A percentile compares a stretch with the other conserved stretches of the same genome.
phyloP scores from a whole-genome alignment of 2,888 invertebrate species.

The Acronicta leporina region DNA sequence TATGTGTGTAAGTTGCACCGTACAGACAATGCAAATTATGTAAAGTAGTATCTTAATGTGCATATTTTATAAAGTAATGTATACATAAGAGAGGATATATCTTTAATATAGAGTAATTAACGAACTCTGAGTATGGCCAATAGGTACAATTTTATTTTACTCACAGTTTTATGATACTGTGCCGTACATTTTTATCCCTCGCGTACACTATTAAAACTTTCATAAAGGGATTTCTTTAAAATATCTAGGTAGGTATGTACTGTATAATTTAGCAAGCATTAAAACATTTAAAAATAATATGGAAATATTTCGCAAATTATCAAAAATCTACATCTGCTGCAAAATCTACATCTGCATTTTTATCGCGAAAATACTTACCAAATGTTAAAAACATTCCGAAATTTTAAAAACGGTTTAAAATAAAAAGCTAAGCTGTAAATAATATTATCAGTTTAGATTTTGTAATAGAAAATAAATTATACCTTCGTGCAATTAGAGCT shows the following conservation, averaged over 20 bases:
- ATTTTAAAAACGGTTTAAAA: conserved; percentile 43
- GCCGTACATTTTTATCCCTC: conserved; percentile 3
- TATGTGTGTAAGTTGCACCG: conserved; percentile 25
- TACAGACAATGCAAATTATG: conserved; percentile 30
- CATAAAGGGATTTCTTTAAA: conserved; percentile 11
- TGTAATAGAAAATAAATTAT: conserved; percentile 30
- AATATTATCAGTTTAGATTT: conserved; percentile 21
- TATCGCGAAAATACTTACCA: conserved; percentile 42
- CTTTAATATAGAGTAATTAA: conserved; percentile 5
- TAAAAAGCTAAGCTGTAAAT: conserved; percentile 42
- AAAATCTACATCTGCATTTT: conserved; percentile 52
- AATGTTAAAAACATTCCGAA: conserved; percentile 35
- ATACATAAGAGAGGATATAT: not conserved
- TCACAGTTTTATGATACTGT: not conserved
- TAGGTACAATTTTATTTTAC: not conserved
- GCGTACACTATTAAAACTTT: not conserved
- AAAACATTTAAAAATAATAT: conserved; percentile 22
- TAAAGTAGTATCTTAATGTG: conserved; percentile 18
- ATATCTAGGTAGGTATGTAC: too few relatives aligned
- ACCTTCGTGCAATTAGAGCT: conserved; percentile 17
- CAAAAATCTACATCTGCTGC: too few relatives aligned
- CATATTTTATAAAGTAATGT: not conserved
- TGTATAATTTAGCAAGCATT: not conserved
- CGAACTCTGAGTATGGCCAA: not conserved
- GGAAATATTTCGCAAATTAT: conserved; percentile 41